Evolutionary conservation across 2,888 invertebrate genomes (phyloP).

Genomic region (Drosophila anomalata): DNA sequence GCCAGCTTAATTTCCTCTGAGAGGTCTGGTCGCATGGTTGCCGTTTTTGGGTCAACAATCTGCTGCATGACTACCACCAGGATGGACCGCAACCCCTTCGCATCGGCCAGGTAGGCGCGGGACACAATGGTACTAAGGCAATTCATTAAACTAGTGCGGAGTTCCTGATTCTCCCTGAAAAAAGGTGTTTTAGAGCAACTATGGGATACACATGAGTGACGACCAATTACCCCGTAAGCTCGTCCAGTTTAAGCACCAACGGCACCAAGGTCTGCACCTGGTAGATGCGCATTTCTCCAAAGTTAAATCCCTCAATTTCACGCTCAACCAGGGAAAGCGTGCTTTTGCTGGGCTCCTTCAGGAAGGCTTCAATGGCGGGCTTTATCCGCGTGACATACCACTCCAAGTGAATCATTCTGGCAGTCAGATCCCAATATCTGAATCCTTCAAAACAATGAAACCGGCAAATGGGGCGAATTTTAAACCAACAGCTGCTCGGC

Average conservation of each 20-base stretch:
- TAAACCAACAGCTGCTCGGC: conserved; percentile 47
- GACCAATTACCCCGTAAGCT: conserved; percentile 71
- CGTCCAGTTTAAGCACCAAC: conserved; percentile 80
- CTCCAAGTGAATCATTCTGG: conserved; percentile 72
- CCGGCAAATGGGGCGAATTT: conserved; percentile 22
- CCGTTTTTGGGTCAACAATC: conserved; percentile 74
- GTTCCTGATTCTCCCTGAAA: conserved; percentile 76
- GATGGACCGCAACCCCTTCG: conserved; percentile 79
- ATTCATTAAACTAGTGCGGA: conserved; percentile 77
- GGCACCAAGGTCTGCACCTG: conserved; percentile 81
- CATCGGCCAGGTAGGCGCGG: conserved; percentile 76
- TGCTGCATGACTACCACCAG: conserved; percentile 78
- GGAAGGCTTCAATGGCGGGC: conserved; percentile 79
- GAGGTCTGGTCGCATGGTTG: conserved; percentile 62
- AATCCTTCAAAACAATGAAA: conserved; percentile 8
- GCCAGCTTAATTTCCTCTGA: conserved; percentile 83
- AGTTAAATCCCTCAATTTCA: conserved; percentile 73
- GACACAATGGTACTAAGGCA: conserved; percentile 76
- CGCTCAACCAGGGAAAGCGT: conserved; percentile 67
- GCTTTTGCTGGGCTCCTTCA: conserved; percentile 69
- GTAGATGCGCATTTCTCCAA: conserved; percentile 77
- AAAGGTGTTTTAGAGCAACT: not conserved
- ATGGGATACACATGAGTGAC: not conserved
- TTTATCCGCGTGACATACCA: conserved; percentile 78
- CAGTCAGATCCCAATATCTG: conserved; percentile 4